Evolutionary conservation across 2,113 vertebrate species (phyloP), one percentile per base, ranked within the genome.

Genomic region (Damaliscus lunatus): DNA sequence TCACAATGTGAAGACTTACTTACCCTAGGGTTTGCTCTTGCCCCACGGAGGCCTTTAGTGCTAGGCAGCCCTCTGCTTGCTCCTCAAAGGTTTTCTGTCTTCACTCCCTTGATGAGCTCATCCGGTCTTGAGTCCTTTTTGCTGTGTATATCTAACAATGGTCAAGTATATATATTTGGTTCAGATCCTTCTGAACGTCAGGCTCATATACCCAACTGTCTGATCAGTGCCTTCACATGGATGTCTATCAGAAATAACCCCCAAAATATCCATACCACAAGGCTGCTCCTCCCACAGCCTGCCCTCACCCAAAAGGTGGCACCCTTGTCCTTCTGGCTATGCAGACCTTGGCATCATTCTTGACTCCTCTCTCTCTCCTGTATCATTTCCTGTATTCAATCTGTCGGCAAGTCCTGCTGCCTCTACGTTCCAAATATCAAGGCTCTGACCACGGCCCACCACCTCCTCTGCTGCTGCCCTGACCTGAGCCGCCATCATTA

Each of bases 31-130:
- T n/a, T 60, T 13, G 31, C 46, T 6, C 25, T 19, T 7, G 0
- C 64, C 67, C 64, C 11, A 0, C 0, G 0, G 6, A 13, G 19
- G 64, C 11, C 27, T 48, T 77, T 0, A 0, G 40, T 7, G 10
- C 60, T 13, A 7, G 3, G 29, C 2, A 9, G 50, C 7, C 90
- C 67, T 50, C 59, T 8, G 3, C 11, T 29, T 6, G 16, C 86
- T 67, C 23, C n/a, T 29, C 12, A 14, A 0, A 19, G 23, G 14
- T 40, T 36, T 36, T 52, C 82, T 15, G 1, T n/a, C 14, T n/a
- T 16, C 5, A 2, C 27, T 29, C 33, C 46, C 14, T 48, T 27
- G 16, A 16, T 19, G 12, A 43, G 10, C 48, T 43, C n/a, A 27
- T 12, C 71, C 46, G 3, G 27, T 11, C 74, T 27, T 16, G 53